These are phyloP conservation scores for Matsumurasca onukii DNA, from an alignment of 1,140 invertebrate species.

Conservation along the genomic window DNA sequence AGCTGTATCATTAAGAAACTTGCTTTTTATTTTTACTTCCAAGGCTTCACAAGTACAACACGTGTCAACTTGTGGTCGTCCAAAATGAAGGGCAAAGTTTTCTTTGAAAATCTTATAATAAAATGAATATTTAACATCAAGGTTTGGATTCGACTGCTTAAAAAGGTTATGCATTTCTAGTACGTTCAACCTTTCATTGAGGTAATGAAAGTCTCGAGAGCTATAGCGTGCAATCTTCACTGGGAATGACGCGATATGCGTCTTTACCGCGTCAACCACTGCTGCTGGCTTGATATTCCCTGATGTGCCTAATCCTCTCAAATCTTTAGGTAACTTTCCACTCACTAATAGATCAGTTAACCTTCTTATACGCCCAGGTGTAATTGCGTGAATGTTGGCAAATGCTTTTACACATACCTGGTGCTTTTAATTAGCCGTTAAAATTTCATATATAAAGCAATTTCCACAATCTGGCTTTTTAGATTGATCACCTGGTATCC, in stretches of 20 bases:
- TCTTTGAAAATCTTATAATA: slow-evolving; percentile 23
- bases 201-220: neutral
- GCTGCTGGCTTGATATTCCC: neutral
- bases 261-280: neutral
- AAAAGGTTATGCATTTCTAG: slow-evolving; percentile 14
- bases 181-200: slow-evolving; percentile 19
- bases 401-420: neutral
- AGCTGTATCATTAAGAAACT: slow-evolving; percentile 25
- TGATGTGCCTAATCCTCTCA: neutral
- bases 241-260: neutral
- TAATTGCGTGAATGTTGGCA: neutral
- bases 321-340: neutral
- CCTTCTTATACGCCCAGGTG: neutral
- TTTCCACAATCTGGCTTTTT: too few relatives aligned
- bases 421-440: too few relatives aligned
- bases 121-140: neutral
- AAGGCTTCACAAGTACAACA: slow-evolving; percentile 29
- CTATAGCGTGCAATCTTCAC: neutral
- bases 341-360: neutral
- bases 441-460: too few relatives aligned
- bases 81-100: slow-evolving; percentile 27
- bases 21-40: slow-evolving; percentile 26
- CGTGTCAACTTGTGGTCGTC: slow-evolving; percentile 30
- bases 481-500: too few relatives aligned
- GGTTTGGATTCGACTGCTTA: neutral